Conservation (phyloP, 2,797 vertebrate genomes). For the Danionella dracula region DNA sequence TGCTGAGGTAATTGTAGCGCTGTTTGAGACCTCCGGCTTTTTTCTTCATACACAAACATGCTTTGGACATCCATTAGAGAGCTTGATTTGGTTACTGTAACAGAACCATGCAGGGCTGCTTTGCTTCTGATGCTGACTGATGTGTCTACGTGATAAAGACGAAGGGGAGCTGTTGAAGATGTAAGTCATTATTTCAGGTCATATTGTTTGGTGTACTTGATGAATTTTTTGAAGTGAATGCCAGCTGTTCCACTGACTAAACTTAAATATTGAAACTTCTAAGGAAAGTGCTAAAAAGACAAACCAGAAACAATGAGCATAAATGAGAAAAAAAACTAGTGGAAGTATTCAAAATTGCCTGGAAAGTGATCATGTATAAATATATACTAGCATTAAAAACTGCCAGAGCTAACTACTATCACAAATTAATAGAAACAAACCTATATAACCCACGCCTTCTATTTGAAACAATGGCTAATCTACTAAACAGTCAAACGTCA, state of each 20-base stretch:
- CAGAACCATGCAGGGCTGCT: constrained; percentile 9
- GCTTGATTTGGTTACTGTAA: constrained; percentile 30
- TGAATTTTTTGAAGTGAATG: background rate
- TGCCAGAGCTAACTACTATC: no score
- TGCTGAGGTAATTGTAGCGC: constrained; percentile 18
- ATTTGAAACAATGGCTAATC: no score
- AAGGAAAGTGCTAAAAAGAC: no score
- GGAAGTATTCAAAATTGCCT: no score
- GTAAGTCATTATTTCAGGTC: background rate
- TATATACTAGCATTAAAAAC: no score
- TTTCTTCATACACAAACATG: background rate
- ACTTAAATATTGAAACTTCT: background rate
- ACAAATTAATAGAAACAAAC: no score
- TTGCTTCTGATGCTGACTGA: constrained; percentile 8
- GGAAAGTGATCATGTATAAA: no score
- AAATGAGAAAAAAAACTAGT: no score
- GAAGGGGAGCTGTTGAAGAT: background rate
- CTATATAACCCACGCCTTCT: no score
- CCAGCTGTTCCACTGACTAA: background rate
- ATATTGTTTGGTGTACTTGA: background rate
- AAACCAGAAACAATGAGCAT: no score
- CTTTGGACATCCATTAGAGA: constrained; percentile 31
- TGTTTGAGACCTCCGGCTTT: constrained; percentile 26
- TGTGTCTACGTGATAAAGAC: constrained; percentile 31
- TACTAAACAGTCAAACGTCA: no score